Base-by-base conservation (phyloP, 1,140 invertebrate genomes). In the Drosophila sulfurigaster region DNA sequence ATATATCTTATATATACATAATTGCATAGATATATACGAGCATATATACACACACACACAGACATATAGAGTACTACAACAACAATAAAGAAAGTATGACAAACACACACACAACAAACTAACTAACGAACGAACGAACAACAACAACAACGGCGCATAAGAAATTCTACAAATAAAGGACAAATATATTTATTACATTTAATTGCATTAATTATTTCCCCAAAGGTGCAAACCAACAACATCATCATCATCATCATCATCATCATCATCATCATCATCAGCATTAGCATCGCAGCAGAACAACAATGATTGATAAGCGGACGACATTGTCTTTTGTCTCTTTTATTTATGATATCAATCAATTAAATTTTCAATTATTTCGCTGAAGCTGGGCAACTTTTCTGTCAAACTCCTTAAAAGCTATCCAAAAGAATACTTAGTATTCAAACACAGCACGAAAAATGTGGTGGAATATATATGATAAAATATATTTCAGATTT, bases 141-240 rank as follows among this genome's bases (percentile, higher is more conserved):
- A 13, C 43, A 69, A 62, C 11, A n/a, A 45, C 51, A 74, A 60
- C 20, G 7, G 28, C 54, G 59, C 67, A 76, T 71, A 76, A 71
- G 30, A 67, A 87, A 87, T 77, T 81, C 82, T 87, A 87, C 82
- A 87, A 87, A 87, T 87, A 88, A 88, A 88, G 83, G 83, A 83
- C 80, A 88, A 88, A 88, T 88, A 88, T 88, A 88, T 88, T 88
- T 88, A 88, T 81, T 88, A 88, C 78, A 88, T 77, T 79, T 75
- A 54, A 56, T 65, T 56, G 51, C 20, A 13, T 56, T 45, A 46
- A 65, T 56, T 54, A 65, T 45, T 56, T 65, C 2, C 16, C 8
- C 7, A 11, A 16, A 35, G 32, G 11, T 25, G 2, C 32, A 11
- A 7, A 38, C 7, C 35, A 3, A 7, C 6, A 8, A 8, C 30